These are phyloP conservation scores for Myotis davidii DNA, from an alignment of 2,113 vertebrate species.

Conservation along the genomic window DNA sequence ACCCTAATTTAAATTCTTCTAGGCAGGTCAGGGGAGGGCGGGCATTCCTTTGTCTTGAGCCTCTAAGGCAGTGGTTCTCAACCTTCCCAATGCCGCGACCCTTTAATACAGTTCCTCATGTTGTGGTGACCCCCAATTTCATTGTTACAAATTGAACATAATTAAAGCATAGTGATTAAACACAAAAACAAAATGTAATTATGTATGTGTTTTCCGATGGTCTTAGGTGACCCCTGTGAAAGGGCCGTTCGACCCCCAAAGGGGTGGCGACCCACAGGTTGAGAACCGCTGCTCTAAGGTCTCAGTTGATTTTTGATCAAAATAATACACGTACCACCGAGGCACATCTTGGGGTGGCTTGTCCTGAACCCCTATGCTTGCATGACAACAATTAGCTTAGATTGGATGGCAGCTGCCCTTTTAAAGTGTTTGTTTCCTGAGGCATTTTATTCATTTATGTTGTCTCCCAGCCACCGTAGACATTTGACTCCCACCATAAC, in stretches of 20 bases:
- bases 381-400: background rate
- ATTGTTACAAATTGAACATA: no score
- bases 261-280: no score
- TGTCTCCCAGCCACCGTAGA: background rate
- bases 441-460: background rate
- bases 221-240: no score
- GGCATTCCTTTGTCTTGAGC: background rate
- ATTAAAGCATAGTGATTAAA: no score
- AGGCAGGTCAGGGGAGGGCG: background rate
- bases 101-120: no score
- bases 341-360: no score
- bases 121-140: no score
- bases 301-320: background rate
- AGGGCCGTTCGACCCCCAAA: no score
- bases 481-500: background rate
- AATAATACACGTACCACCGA: background rate
- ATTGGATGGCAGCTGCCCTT: background rate
- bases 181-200: no score
- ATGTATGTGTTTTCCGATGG: no score
- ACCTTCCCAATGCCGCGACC: no score
- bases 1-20: background rate
- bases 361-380: background rate
- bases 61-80: background rate
- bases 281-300: background rate
- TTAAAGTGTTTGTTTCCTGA: background rate